Percentiles rank a stretch among this genome's conserved stretches.
Conservation (phyloP, 2,888 invertebrate genomes). For the Hydrotaea cyrtoneurina region DNA sequence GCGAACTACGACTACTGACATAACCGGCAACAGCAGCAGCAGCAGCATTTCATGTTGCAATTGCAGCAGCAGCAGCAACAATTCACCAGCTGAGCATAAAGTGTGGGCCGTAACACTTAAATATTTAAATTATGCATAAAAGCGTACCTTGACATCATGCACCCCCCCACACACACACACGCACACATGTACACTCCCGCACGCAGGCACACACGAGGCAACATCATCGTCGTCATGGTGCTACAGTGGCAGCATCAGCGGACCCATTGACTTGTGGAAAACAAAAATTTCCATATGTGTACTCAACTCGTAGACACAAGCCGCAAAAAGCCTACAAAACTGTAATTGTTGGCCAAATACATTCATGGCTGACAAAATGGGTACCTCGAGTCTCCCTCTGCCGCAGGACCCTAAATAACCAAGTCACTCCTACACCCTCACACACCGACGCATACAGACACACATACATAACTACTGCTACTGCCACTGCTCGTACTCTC, state of each 20-base stretch:
- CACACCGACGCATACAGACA: too few species aligned
- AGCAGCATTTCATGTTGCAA: conserved; percentile 37
- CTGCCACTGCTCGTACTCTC: neutral
- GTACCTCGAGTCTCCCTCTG: too few species aligned
- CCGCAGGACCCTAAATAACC: too few species aligned
- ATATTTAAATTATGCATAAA: conserved; percentile 65
- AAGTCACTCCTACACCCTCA: too few species aligned
- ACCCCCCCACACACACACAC: neutral
- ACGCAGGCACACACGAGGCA: too few species aligned
- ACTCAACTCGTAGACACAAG: conserved; percentile 37
- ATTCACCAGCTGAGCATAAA: conserved; percentile 16
- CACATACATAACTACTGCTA: too few species aligned
- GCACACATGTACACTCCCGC: neutral
- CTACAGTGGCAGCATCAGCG: too few species aligned
- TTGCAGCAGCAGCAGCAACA: conserved; percentile 36
- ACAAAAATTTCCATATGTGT: conserved; percentile 33
- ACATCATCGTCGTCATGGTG: too few species aligned
- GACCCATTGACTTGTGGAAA: conserved; percentile 33
- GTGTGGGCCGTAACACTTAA: conserved; percentile 48
- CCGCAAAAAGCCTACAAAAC: conserved; percentile 49
- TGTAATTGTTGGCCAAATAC: conserved; percentile 60
- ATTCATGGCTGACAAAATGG: conserved; percentile 25
- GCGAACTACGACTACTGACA: neutral
- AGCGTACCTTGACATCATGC: conserved; percentile 53
- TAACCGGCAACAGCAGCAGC: neutral